phyloP scores from a whole-genome alignment of 2,888 invertebrate species.

The Adineta ricciae region DNA sequence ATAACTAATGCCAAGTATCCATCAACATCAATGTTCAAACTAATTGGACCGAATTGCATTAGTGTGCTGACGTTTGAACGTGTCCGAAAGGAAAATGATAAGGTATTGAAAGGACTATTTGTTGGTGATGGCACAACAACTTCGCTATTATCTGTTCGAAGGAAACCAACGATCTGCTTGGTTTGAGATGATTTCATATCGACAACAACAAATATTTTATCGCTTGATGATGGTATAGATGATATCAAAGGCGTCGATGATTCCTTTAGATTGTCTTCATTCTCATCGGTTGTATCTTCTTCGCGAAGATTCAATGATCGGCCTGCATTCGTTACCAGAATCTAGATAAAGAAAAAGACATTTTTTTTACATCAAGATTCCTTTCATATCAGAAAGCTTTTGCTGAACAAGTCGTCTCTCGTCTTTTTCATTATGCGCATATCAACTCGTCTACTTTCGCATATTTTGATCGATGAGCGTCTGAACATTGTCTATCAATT shows the following conservation, averaged over 20 bases:
- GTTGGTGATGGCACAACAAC: not conserved
- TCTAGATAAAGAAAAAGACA: not conserved
- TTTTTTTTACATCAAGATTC: too few relatives aligned
- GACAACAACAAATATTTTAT: constrained; percentile 13
- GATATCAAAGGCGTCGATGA: not conserved
- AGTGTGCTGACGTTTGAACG: not conserved
- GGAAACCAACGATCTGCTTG: not conserved
- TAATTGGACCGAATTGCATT: not conserved
- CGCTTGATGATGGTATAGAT: not conserved
- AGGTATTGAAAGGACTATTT: not conserved
- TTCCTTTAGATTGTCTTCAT: not conserved
- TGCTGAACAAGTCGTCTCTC: too few relatives aligned
- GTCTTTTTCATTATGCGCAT: too few relatives aligned
- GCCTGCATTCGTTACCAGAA: not conserved
- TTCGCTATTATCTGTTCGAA: not conserved
- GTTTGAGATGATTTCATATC: not conserved
- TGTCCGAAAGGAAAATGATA: not conserved
- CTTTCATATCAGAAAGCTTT: too few relatives aligned
- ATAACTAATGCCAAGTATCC: not conserved
- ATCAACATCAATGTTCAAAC: constrained; percentile 11
- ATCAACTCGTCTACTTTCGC: too few relatives aligned
- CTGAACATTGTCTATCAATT: too few relatives aligned
- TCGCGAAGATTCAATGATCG: not conserved
- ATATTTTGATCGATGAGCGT: too few relatives aligned
- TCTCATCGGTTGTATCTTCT: not conserved